These are phyloP conservation scores for Hirtodrosophila confusa DNA, from an alignment of 2,888 invertebrate species.

Conservation along the genomic window DNA sequence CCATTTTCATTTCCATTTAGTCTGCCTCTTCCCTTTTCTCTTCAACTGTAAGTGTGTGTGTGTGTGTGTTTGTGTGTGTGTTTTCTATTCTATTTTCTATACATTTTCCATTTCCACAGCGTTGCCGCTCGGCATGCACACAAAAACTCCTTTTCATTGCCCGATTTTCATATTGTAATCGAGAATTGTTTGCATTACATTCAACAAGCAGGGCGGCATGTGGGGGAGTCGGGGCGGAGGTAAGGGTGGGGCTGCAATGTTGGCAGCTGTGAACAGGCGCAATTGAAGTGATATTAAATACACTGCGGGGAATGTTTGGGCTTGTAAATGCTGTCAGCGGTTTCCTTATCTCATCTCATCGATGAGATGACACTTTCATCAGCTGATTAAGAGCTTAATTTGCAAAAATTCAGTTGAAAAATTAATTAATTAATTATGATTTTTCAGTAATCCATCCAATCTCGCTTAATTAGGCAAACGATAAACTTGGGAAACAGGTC, in stretches of 20 bases:
- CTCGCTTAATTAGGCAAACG: too few species aligned
- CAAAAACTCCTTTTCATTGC: slow-evolving; percentile 42
- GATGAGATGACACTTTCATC: slow-evolving; percentile 7
- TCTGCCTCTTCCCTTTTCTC: not conserved
- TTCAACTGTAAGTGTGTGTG: not conserved
- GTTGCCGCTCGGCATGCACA: slow-evolving; percentile 12
- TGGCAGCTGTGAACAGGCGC: not conserved
- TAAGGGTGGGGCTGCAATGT: not conserved
- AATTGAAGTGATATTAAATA: slow-evolving; percentile 34
- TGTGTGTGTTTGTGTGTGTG: not conserved
- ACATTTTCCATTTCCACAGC: slow-evolving; percentile 25
- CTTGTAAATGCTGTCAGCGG: slow-evolving; percentile 14
- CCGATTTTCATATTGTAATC: slow-evolving; percentile 54
- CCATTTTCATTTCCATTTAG: slow-evolving; percentile 26
- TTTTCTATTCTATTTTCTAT: slow-evolving; percentile 19
- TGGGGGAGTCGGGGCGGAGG: not conserved
- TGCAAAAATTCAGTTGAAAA: not conserved
- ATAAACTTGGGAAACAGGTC: too few species aligned
- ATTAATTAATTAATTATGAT: too few species aligned
- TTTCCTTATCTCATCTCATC: slow-evolving; percentile 29
- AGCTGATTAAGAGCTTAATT: slow-evolving; percentile 11
- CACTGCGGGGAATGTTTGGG: slow-evolving; percentile 27
- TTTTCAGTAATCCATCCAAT: too few species aligned
- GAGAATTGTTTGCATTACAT: slow-evolving; percentile 52
- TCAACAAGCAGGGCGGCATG: slow-evolving; percentile 23